These are phyloP conservation scores for Nycticebus coucang DNA, from an alignment of 2,113 vertebrate species.

Conservation along the genomic window DNA sequence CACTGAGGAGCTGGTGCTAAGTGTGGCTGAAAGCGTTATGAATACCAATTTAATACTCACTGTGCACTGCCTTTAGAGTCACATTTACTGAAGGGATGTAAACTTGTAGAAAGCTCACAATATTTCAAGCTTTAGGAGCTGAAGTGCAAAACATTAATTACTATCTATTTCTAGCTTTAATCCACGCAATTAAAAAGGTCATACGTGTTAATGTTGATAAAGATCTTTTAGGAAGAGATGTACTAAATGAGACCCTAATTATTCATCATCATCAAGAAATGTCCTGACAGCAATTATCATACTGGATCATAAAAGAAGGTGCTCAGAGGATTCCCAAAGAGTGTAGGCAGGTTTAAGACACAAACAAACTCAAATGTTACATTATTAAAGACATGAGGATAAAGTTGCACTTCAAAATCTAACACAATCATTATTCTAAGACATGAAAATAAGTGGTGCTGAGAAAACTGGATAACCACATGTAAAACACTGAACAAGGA, in stretches of 20 bases:
- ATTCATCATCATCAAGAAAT: conserved; percentile 71
- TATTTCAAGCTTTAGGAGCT: conserved; percentile 51
- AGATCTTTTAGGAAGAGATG: conserved; percentile 66
- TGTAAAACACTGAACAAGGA: no score
- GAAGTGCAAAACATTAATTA: conserved; percentile 60
- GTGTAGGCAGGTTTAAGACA: background rate
- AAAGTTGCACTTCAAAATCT: background rate
- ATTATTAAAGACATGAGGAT: background rate
- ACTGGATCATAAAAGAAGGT: background rate
- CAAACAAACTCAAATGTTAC: background rate
- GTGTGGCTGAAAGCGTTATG: conserved; percentile 9
- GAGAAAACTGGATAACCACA: no score
- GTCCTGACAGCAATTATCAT: conserved; percentile 47
- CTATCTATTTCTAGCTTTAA: conserved; percentile 67
- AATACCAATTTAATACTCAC: conserved; percentile 47
- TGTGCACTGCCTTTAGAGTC: conserved; percentile 10
- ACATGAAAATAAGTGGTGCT: background rate
- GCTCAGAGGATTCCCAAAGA: background rate
- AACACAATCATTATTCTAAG: background rate
- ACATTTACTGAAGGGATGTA: conserved; percentile 42
- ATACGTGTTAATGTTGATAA: conserved; percentile 68
- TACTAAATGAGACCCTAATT: conserved; percentile 59
- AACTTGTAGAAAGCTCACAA: conserved; percentile 68
- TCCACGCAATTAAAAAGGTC: conserved; percentile 73
- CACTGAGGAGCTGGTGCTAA: background rate